Percentiles rank a stretch among this genome's conserved stretches.
Conservation (phyloP, 2,797 vertebrate species). For the Hydrophis major region DNA sequence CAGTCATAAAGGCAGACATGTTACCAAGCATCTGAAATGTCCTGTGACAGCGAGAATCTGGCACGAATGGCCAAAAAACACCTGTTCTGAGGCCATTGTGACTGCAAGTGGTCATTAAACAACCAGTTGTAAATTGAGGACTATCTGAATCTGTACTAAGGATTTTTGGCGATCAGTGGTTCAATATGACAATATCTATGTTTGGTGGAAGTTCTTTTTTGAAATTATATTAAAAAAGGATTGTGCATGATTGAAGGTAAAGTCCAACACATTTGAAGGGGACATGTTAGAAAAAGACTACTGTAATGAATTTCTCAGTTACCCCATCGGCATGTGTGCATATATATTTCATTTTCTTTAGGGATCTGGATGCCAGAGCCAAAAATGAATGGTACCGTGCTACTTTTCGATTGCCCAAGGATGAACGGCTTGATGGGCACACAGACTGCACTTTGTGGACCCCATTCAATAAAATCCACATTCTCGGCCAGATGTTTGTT, state of each 20-base stretch:
- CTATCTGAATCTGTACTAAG: background rate
- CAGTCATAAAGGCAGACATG: background rate
- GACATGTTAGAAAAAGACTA: background rate
- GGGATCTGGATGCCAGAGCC: constrained; percentile 91
- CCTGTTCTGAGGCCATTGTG: background rate
- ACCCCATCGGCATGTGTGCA: background rate
- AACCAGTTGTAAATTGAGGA: background rate
- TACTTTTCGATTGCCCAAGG: constrained; percentile 87
- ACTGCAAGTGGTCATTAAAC: background rate
- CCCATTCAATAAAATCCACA: constrained; percentile 92
- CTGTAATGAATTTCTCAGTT: background rate
- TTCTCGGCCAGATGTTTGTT: constrained; percentile 94
- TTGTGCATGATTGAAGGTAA: background rate
- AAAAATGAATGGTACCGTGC: constrained; percentile 92
- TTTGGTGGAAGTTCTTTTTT: background rate
- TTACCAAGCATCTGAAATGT: background rate
- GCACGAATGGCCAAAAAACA: background rate
- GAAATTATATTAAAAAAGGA: background rate
- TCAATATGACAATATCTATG: background rate
- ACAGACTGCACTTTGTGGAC: constrained; percentile 96
- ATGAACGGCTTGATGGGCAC: constrained; percentile 92
- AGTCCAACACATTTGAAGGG: background rate
- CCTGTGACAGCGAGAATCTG: background rate
- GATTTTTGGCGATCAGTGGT: background rate
- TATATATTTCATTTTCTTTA: constrained; percentile 55